Base-by-base conservation (phyloP, 2,888 invertebrate species). In the Trachelus tabidus region DNA sequence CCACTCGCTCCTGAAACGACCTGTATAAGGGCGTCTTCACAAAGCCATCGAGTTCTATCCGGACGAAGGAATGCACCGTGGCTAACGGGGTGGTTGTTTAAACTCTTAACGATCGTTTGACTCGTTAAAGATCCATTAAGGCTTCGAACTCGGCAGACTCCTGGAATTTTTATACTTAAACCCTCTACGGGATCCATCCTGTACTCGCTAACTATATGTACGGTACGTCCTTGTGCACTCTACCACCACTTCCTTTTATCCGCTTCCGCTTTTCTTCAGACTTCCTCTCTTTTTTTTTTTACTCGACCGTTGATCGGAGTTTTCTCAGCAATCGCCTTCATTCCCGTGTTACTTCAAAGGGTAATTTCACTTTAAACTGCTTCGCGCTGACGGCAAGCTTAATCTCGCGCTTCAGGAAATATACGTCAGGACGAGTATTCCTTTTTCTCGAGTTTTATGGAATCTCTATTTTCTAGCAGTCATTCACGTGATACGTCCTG, bases 71-170 rank as follows among this genome's bases (percentile, higher is more conserved):
- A 56, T 56, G 56, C 23, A 56, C 23, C 56, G 56, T 56, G 0
- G 56, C 56, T 56, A 56, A 56, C 23, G 56, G 56, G 78, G 77
- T 80, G 85, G 85, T 87, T 86, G 87, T 88, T 88, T 87, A 85
- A 88, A 87, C 87, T 89, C 87, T 85, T 86, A 86, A 89, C 87
- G 89, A 90, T 90, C 90, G 88, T 90, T 89, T 85, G 87, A 89
- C 89, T 88, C 88, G 86, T 86, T 87, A 87, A 86, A 86, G 86
- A 88, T 86, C 86, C 88, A 87, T 73, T 89, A 88, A 87, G 83
- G 81, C 82, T 77, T 75, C 79, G 82, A 81, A 81, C 82, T 83
- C 79, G 81, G 79, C 77, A 77, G 81, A 81, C 71, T 79, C 80
- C 82, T 79, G 76, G 81, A 83, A 85, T 82, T 83, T 84, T 85